Base-by-base conservation (phyloP, 2,888 invertebrate species). In the Phasia obesa region DNA sequence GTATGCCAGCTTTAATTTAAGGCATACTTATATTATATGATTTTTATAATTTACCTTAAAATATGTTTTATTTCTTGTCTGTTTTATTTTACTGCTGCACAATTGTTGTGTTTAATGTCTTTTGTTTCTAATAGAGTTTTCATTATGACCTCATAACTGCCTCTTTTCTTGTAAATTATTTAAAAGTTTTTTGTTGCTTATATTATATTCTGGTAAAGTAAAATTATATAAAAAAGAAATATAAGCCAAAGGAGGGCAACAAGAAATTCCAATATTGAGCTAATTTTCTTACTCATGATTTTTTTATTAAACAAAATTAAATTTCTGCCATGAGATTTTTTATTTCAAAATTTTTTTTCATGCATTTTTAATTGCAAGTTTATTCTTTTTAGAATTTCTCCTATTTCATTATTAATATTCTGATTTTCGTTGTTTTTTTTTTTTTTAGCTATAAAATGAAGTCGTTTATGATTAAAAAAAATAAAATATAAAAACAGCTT, bases 211-310 rank as follows among this genome's bases (percentile, higher is more conserved):
- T 35, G 19, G 38, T 2, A 5, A 53, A 31, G 19, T 23, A 71
- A 42, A 53, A 19, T 13, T 15, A 21, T 4, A 15, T 0, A 11
- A 21, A 57, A 6, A 42, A 57, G 47, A 0, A 27, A 17, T 0
- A 38, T 6, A 17, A 64, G 11, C 9, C 9, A 35, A 38, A n/a
- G 38, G 13, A 57, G 42, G 6, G 2, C 0, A 25, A 23, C 13
- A 27, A 42, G 19, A 70, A 57, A 71, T 21, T 62, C 6, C 49
- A 78, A 64, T 70, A 71, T 21, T 44, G 51, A 70, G 70, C 62
- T 70, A 62, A 62, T 77, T 77, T 77, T 62, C 69, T 35, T n/a
- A 6, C 9, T 77, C 44, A 69, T 65, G 49, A 65, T 59, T 65
- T 71, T 49, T 55, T 65, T 31, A 59, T 51, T 65, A 31, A 62